phyloP scores from a whole-genome alignment of 1,140 invertebrate species.

The Belonocnema kinseyi region DNA sequence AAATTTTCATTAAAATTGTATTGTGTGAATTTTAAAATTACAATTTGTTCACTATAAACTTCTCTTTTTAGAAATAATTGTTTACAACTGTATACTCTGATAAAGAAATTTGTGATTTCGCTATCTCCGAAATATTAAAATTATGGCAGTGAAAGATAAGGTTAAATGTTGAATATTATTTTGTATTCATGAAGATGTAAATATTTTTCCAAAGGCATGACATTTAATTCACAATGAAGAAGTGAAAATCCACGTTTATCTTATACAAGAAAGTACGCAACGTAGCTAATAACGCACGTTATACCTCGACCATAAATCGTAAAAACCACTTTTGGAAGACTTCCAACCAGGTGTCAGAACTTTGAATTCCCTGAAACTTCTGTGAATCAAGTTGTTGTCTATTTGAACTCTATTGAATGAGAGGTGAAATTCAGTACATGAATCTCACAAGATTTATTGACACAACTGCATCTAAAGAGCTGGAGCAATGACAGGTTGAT shows the following conservation, averaged over 20 bases:
- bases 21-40: too few species aligned
- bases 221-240: background rate
- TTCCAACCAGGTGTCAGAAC: conserved; percentile 57
- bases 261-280: conserved; percentile 45
- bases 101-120: too few species aligned
- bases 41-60: too few species aligned
- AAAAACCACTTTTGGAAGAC: conserved; percentile 60
- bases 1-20: too few species aligned
- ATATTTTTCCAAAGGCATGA: background rate
- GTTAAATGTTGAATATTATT: too few species aligned
- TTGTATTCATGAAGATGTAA: too few species aligned
- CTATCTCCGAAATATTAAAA: too few species aligned
- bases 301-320: conserved; percentile 50
- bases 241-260: background rate
- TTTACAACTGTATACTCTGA: too few species aligned
- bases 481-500: background rate
- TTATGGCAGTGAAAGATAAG: too few species aligned
- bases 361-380: conserved; percentile 44
- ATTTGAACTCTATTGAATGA: conserved; percentile 13
- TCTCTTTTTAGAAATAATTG: too few species aligned
- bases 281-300: conserved; percentile 40
- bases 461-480: background rate
- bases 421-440: background rate
- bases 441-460: conserved; percentile 5
- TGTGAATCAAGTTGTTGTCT: conserved; percentile 16